Conservation (phyloP, 2,113 vertebrate species). For the Muscicapa adusta region DNA sequence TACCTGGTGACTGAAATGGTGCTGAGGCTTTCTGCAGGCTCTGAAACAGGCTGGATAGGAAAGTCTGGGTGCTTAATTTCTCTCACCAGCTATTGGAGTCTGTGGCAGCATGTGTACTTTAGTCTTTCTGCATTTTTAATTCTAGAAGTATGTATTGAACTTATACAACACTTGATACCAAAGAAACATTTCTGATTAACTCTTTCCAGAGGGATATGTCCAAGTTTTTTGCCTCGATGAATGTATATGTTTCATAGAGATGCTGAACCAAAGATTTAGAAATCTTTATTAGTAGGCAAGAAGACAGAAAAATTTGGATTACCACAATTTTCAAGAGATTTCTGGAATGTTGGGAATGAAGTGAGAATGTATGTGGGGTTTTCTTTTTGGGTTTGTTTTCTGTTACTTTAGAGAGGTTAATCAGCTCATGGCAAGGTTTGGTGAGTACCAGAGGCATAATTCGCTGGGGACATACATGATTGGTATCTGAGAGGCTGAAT, state of each 20-base stretch:
- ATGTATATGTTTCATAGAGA: background rate
- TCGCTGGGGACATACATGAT: accelerated
- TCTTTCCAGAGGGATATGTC: background rate
- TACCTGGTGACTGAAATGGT: accelerated
- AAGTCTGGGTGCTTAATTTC: background rate
- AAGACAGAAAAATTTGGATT: background rate
- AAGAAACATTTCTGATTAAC: background rate
- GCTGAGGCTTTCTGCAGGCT: background rate
- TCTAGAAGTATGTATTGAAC: background rate
- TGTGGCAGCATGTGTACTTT: background rate
- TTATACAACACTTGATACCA: background rate
- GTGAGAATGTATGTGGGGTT: background rate
- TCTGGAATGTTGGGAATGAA: background rate
- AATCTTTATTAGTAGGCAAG: background rate
- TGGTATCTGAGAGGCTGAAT: background rate
- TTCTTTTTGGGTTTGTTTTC: background rate
- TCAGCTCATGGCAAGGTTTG: background rate
- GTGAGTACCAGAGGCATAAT: background rate
- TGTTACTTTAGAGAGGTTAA: background rate
- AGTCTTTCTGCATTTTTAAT: background rate
- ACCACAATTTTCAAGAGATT: background rate
- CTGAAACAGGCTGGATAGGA: background rate
- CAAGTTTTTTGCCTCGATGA: background rate
- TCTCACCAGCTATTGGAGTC: background rate
- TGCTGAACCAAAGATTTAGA: background rate